These are phyloP conservation scores for Erynnis tages DNA, from an alignment of 2,888 invertebrate species.

Conservation along the genomic window DNA sequence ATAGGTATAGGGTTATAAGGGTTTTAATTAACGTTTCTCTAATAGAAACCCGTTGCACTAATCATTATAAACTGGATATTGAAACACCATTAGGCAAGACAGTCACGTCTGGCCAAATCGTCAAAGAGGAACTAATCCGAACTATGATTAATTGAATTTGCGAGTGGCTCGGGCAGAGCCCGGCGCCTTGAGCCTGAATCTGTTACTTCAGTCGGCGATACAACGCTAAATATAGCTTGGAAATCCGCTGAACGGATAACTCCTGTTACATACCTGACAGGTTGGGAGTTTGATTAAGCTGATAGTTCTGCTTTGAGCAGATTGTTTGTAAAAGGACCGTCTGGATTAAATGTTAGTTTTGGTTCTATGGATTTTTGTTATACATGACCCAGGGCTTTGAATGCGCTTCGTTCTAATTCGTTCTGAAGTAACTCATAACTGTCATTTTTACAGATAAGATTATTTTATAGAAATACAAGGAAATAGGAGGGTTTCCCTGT, in stretches of 20 bases:
- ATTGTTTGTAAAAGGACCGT: neutral
- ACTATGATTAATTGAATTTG: constrained; percentile 78
- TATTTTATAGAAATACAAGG: too few relatives aligned
- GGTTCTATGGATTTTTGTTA: too few relatives aligned
- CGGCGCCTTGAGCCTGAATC: constrained; percentile 49
- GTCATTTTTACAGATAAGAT: too few relatives aligned
- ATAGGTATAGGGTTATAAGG: too few relatives aligned
- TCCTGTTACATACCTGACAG: constrained; percentile 50
- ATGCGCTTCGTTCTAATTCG: too few relatives aligned
- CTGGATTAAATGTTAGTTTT: neutral
- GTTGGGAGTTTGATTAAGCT: constrained; percentile 43
- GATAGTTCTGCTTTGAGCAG: constrained; percentile 17
- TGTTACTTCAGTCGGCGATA: constrained; percentile 62
- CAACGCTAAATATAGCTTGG: constrained; percentile 42
- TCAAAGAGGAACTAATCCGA: constrained; percentile 74
- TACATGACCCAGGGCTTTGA: too few relatives aligned
- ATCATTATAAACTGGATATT: constrained; percentile 37
- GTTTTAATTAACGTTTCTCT: neutral
- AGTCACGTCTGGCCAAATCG: constrained; percentile 65
- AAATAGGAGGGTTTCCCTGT: too few relatives aligned
- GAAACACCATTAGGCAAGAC: constrained; percentile 50
- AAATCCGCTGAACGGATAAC: constrained; percentile 48
- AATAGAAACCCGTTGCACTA: constrained; percentile 11
- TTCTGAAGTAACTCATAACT: too few relatives aligned
- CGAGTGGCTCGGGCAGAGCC: constrained; percentile 60